A percentile compares a stretch with the other conserved stretches of the same genome.
These are phyloP conservation scores for Chionis minor DNA, from an alignment of 2,113 vertebrate genomes.

Conservation along the genomic window DNA sequence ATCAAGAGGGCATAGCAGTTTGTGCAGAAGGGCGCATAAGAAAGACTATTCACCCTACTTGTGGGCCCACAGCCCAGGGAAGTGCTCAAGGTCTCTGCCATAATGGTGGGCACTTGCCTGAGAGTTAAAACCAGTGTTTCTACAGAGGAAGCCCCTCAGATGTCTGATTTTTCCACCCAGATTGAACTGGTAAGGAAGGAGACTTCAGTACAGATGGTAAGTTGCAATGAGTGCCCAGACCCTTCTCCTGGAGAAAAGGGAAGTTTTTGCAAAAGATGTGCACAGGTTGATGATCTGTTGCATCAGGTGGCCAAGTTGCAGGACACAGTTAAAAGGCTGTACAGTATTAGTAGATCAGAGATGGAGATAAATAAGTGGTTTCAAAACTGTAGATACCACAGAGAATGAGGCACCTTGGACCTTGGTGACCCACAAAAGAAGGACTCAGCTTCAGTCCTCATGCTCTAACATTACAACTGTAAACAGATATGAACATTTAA, in stretches of 20 bases:
- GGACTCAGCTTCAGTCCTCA: background rate
- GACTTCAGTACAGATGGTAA: background rate
- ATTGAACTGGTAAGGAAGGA: background rate
- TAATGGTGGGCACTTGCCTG: background rate
- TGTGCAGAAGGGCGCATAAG: no score
- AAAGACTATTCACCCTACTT: no score
- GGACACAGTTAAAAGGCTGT: background rate
- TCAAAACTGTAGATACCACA: background rate
- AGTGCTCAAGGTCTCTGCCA: background rate
- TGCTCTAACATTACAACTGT: background rate
- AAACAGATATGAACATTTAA: background rate
- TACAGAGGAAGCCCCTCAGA: background rate
- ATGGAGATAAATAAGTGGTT: background rate
- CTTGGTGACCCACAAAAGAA: background rate
- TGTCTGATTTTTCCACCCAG: background rate
- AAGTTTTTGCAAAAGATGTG: background rate
- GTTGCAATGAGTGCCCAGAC: background rate
- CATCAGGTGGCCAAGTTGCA: background rate
- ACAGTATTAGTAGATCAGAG: background rate
- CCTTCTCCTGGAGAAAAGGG: background rate
- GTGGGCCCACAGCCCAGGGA: background rate
- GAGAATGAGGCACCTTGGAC: background rate
- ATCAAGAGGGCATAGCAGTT: background rate
- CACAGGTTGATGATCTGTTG: background rate
- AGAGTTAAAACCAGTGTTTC: background rate